Percentiles rank a stretch among this genome's conserved stretches.
Evolutionary conservation across 2,797 vertebrate species (phyloP).

Genomic region (Mus minutoides): DNA sequence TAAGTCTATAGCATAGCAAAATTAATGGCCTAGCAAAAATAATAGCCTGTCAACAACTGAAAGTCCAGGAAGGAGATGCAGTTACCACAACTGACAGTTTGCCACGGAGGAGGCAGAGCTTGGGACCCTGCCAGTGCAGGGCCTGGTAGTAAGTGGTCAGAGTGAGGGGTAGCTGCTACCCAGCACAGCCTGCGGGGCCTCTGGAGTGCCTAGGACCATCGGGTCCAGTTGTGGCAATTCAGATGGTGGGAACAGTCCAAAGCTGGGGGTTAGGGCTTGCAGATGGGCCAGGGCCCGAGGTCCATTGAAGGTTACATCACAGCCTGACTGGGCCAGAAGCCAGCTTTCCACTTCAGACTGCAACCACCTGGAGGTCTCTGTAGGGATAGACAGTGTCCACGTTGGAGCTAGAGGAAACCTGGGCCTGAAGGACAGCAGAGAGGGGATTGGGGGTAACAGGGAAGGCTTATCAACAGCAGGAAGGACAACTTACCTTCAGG

Average conservation of each 20-base stretch:
- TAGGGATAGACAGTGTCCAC: not conserved
- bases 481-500: slow-evolving; percentile 56
- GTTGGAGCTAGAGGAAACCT: not conserved
- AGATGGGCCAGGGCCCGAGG: slow-evolving; percentile 83
- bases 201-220: not conserved
- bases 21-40: not conserved
- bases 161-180: not conserved
- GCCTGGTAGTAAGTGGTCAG: not conserved
- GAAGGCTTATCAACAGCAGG: not conserved
- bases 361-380: slow-evolving; percentile 77
- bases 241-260: slow-evolving; percentile 45
- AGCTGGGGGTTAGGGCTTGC: slow-evolving; percentile 61
- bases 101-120: not conserved
- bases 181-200: not conserved
- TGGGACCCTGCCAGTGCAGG: not conserved
- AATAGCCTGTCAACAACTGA: not conserved
- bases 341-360: slow-evolving; percentile 82
- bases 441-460: no score
- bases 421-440: no score
- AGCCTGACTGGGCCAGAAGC: slow-evolving; percentile 82
- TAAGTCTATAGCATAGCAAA: not conserved
- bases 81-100: slow-evolving; percentile 9
- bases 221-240: slow-evolving; percentile 56
- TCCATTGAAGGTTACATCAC: slow-evolving; percentile 82
- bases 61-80: not conserved